Evolutionary conservation across 2,888 invertebrate species (phyloP), one percentile per base, ranked within the genome.

Genomic region (Epinotia bilunana): DNA sequence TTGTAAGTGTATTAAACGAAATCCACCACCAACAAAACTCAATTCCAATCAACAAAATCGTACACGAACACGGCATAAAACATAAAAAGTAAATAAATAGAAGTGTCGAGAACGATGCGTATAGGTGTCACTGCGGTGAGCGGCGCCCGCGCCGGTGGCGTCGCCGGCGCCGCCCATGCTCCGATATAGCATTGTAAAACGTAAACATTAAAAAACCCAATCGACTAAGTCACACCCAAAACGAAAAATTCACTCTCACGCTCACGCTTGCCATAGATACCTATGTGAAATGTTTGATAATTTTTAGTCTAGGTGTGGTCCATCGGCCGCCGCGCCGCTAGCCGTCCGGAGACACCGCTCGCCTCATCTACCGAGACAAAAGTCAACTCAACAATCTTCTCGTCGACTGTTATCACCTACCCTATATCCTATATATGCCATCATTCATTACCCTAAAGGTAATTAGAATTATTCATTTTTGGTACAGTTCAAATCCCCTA

Each of bases 241-340:
- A 93, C 92, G 92, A 92, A 93, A 93, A 94, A 92, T 93, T 90
- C 94, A 94, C 94, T 94, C 94, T 93, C 94, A 94, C 94, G 93
- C 94, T 93, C 94, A 94, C 94, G 90, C 94, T 94, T 93, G 93
- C 92, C 91, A 94, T 94, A 94, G 94, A 94, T 94, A 94, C 94
- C 93, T 93, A 94, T 93, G 93, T 92, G 92, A 92, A 93, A 92
- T 91, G 91, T 93, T 91, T 91, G 91, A 89, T 90, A 90, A 92
- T 92, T 79, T 67, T 88, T 92, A 93, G 92, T 92, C 89, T 91
- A 93, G 93, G 91, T 90, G 93, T 88, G 86, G 91, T 91, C 93
- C 93, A 90, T 89, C 89, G 88, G 90, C 88, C 89, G 93, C 87
- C 88, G 86, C 91, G 89, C 88, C 89, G 92, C 90, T 90, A 87